Percentiles rank a stretch among this genome's conserved stretches.
Conservation (phyloP, 2,113 vertebrate genomes). For the Hystrix brachyura region DNA sequence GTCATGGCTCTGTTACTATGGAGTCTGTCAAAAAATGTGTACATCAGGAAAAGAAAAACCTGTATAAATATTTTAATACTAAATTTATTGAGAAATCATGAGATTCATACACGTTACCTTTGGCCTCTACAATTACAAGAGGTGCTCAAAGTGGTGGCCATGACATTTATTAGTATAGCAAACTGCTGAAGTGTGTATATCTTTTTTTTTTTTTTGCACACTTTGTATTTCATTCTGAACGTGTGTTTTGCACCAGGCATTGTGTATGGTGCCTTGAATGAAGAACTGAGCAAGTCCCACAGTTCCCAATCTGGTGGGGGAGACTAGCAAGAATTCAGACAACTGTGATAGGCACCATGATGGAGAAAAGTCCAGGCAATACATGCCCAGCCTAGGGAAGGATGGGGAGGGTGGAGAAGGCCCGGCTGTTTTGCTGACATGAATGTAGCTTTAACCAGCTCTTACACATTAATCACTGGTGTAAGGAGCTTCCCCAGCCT, state of each 20-base stretch:
- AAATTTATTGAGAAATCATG: neutral
- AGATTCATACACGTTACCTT: neutral
- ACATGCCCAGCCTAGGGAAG: neutral
- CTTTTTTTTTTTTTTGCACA: neutral
- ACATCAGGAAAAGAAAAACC: neutral
- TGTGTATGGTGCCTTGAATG: neutral
- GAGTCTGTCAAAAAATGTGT: neutral
- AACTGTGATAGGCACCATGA: no score
- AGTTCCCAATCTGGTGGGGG: neutral
- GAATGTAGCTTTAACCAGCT: neutral
- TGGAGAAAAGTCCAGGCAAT: neutral
- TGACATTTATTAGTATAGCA: neutral
- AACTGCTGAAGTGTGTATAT: neutral
- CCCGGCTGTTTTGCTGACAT: neutral
- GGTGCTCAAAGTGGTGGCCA: neutral
- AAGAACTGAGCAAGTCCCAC: neutral
- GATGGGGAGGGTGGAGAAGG: neutral
- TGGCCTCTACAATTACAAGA: neutral
- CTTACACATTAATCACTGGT: neutral
- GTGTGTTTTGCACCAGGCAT: neutral
- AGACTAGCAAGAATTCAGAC: neutral
- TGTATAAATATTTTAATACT: neutral
- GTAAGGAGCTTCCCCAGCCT: constrained; percentile 1
- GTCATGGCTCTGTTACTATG: neutral
- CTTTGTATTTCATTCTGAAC: neutral